Percentiles rank a stretch among this genome's conserved stretches.
Conservation (phyloP, 2,113 vertebrate species). For the Lophura nycthemera region DNA sequence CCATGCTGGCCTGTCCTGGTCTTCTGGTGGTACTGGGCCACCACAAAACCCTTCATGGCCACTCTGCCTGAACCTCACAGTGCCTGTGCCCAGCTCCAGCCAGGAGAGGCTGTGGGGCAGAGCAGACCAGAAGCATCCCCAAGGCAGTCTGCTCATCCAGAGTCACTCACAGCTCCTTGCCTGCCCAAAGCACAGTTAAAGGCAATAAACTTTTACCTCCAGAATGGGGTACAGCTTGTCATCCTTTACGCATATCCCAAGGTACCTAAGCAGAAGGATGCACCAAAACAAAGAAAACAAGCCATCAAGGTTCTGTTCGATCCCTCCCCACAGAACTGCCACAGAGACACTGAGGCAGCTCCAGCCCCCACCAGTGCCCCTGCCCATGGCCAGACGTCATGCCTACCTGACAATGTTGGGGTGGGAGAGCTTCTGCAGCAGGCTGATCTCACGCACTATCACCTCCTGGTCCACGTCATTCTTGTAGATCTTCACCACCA, state of each 20-base stretch:
- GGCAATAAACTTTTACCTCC: constrained; percentile 77
- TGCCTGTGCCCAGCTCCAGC: background rate
- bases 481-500: constrained; percentile 93
- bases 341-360: background rate
- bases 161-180: background rate
- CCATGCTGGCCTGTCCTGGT: background rate
- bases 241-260: constrained; percentile 89
- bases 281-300: background rate
- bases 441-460: constrained; percentile 89
- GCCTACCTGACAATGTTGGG: constrained; percentile 90
- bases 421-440: constrained; percentile 90
- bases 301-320: background rate
- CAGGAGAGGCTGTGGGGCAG: background rate
- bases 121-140: background rate
- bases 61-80: background rate
- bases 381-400: background rate
- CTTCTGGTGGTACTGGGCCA: background rate
- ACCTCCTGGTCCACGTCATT: constrained; percentile 89
- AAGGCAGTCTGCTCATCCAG: background rate
- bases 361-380: background rate
- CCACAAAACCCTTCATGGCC: background rate
- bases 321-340: background rate
- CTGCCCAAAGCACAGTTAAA: background rate
- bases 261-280: constrained; percentile 78
- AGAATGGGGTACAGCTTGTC: constrained; percentile 89